Evolutionary conservation across 2,113 vertebrate species (phyloP).

Genomic region (Elaphurus davidianus): DNA sequence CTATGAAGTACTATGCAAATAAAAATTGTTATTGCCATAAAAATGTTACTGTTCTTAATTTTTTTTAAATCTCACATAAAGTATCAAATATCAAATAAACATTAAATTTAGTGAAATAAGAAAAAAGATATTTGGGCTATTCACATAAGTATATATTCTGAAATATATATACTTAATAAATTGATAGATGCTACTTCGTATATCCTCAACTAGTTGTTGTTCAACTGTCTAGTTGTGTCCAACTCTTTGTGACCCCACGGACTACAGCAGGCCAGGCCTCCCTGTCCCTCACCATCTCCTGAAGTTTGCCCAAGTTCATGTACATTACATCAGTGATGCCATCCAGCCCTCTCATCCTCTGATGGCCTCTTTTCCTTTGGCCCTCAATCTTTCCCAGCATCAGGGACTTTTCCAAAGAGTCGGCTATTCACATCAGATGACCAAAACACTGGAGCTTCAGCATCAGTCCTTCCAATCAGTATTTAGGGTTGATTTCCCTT

Average conservation of each 20-base stretch:
- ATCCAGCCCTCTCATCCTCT: not conserved
- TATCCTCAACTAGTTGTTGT: not conserved
- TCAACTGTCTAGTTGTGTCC: not conserved
- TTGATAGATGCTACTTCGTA: not conserved
- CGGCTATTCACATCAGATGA: not conserved
- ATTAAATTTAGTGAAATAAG: not conserved
- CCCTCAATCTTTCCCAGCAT: not conserved
- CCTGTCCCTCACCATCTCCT: not conserved
- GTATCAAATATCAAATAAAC: not conserved
- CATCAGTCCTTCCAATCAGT: not conserved
- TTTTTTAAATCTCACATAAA: not conserved
- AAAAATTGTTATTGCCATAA: not conserved
- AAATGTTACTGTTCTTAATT: not conserved
- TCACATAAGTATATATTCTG: not conserved
- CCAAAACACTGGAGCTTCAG: not conserved
- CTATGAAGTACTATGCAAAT: not conserved
- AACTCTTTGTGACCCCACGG: not conserved
- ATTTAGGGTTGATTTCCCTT: not conserved
- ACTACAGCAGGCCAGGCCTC: not conserved
- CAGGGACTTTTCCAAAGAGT: not conserved
- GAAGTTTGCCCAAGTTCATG: not conserved
- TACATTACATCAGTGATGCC: not conserved
- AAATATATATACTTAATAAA: not conserved
- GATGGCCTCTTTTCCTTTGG: not conserved
- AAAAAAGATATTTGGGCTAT: not conserved